These are phyloP conservation scores for Drosophila recens DNA, from an alignment of 2,888 invertebrate genomes.

Conservation along the genomic window DNA sequence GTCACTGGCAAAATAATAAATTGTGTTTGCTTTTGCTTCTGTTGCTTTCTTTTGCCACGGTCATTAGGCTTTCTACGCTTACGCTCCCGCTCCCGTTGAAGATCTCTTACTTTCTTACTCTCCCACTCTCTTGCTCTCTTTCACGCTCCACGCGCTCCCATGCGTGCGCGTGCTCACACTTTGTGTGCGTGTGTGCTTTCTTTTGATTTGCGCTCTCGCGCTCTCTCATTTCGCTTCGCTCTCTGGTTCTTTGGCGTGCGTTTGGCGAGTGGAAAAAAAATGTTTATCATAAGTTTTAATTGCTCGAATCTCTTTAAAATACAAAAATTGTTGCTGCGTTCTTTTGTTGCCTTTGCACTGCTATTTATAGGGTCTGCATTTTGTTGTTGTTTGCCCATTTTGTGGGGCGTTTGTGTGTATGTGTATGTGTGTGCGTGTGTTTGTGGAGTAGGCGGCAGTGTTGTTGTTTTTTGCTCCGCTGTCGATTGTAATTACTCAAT, in stretches of 20 bases:
- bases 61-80: slow-evolving; percentile 63
- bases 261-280: slow-evolving; percentile 43
- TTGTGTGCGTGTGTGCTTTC: slow-evolving; percentile 23
- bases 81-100: slow-evolving; percentile 36
- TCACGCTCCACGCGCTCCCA: slow-evolving; percentile 4
- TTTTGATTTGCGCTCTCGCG: background rate
- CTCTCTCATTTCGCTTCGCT: slow-evolving; percentile 8
- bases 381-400: slow-evolving; percentile 47
- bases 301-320: slow-evolving; percentile 71
- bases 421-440: slow-evolving; percentile 11
- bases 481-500: slow-evolving; percentile 76
- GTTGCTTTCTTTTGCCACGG: slow-evolving; percentile 65
- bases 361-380: slow-evolving; percentile 63
- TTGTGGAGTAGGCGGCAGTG: slow-evolving; percentile 34
- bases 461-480: slow-evolving; percentile 38
- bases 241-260: background rate
- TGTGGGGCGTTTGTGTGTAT: slow-evolving; percentile 20
- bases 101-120: slow-evolving; percentile 25
- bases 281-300: slow-evolving; percentile 78
- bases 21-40: slow-evolving; percentile 21
- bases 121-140: slow-evolving; percentile 8
- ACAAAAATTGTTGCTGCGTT: slow-evolving; percentile 36
- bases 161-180: slow-evolving; percentile 9
- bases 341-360: slow-evolving; percentile 50
- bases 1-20: slow-evolving; percentile 46